Evolutionary conservation across 2,113 vertebrate species (phyloP).

Genomic region (Chrysochloris asiatica): DNA sequence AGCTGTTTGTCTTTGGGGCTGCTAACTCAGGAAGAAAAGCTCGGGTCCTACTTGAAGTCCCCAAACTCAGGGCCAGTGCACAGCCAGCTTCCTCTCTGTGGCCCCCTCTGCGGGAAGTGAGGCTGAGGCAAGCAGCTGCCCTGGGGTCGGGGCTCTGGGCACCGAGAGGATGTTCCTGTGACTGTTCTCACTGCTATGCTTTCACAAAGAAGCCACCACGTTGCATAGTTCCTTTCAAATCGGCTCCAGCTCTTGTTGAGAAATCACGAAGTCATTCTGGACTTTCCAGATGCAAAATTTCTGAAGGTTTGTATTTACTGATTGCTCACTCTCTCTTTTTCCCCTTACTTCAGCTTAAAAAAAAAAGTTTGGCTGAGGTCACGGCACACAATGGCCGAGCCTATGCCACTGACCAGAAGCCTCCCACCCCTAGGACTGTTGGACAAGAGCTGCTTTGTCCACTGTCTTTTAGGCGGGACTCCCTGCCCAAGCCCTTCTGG

Average conservation of each 20-base stretch:
- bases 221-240: conserved; percentile 71
- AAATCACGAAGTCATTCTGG: conserved; percentile 66
- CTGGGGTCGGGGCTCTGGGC: conserved; percentile 18
- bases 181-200: conserved; percentile 57
- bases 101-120: neutral
- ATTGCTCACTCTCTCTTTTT: conserved; percentile 25
- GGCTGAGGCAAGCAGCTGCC: conserved; percentile 1
- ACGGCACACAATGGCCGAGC: conserved; percentile 59
- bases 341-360: conserved; percentile 67
- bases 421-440: conserved; percentile 44
- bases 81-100: neutral
- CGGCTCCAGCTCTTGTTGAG: conserved; percentile 46
- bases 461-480: conserved; percentile 65
- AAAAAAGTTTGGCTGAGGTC: conserved; percentile 62
- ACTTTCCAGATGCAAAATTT: conserved; percentile 67
- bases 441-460: conserved; percentile 74
- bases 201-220: conserved; percentile 75
- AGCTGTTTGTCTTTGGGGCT: neutral
- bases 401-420: conserved; percentile 71
- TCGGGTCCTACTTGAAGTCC: neutral
- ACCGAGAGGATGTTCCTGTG: conserved; percentile 64
- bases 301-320: neutral
- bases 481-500: conserved; percentile 51
- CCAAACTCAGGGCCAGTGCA: neutral
- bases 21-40: neutral